Base-by-base conservation (phyloP, 2,797 vertebrate species). In the Neoniphon sammara region DNA sequence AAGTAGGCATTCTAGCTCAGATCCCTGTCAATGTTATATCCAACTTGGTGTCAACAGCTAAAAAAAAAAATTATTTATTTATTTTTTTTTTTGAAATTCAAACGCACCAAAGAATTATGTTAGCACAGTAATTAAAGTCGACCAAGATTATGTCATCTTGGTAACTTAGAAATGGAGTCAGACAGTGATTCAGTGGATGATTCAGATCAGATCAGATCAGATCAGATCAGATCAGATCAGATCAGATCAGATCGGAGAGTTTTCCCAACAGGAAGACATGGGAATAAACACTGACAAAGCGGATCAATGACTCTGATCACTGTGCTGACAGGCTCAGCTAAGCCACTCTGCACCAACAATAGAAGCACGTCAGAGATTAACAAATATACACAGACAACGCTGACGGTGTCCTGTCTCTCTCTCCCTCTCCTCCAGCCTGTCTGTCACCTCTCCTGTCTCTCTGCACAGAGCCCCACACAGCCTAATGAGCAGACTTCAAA, bases 401-500 rank as follows among this genome's bases (percentile, higher is more conserved):
- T 49, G 8, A 54, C 27, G n/a, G 4, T 39, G 36, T 39, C 36
- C 36, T 39, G 7, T 68, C 10, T 66, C 54, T 47, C 57, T 31
- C 42, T 52, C 12, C 21, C 46, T 7, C 17, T 30, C 57, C 44
- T 6, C 11, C 21, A 4, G 5, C 20, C 3, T 30, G 23, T 59
- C 75, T 66, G 34, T 47, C 27, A 2, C 15, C 47, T 55, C 1
- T 53, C 55, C 46, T 7, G 30, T 73, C 55, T 62, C 50, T 57
- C 60, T 31, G 30, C 36, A 21, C 61, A 67, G 57, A n/a, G n/a
- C n/a, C n/a, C n/a, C n/a, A 12, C 34, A 7, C n/a, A 66, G 66
- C 8, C 18, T 50, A 61, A 73, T 18, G 61, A 73, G 55, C 74
- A 70, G 70, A 77, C 59, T 69, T 65, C 60, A 73, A 70, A 74